Evolutionary conservation across 2,113 vertebrate species (phyloP).

Genomic region (Myrmecobius fasciatus): DNA sequence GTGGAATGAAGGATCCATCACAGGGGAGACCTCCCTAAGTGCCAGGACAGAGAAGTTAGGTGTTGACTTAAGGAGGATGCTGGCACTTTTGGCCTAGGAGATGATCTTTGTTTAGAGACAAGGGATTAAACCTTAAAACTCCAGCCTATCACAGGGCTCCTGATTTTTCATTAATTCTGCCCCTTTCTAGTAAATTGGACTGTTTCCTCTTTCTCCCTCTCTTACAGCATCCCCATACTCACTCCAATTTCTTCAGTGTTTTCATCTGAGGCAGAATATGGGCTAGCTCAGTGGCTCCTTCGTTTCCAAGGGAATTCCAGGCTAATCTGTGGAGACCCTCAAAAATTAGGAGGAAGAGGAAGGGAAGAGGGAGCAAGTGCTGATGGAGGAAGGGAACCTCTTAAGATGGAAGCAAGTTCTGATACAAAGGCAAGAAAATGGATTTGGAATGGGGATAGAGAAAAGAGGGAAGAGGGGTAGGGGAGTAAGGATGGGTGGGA

Average conservation of each 20-base stretch:
- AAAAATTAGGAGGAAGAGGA: background rate
- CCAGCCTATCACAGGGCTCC: background rate
- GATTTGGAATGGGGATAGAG: background rate
- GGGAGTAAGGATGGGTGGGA: no score
- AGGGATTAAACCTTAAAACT: background rate
- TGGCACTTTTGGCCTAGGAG: background rate
- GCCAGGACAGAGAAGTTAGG: background rate
- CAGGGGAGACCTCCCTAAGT: slow-evolving; percentile 1
- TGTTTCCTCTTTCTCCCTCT: background rate
- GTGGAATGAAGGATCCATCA: background rate
- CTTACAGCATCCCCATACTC: slow-evolving; percentile 76
- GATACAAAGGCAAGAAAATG: background rate
- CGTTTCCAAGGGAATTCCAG: slow-evolving; percentile 91
- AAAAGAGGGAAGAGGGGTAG: background rate
- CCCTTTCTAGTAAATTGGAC: background rate
- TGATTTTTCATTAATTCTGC: background rate
- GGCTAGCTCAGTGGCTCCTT: slow-evolving; percentile 84
- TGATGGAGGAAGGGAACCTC: background rate
- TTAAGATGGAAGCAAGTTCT: background rate
- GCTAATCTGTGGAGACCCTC: slow-evolving; percentile 85
- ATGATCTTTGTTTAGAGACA: background rate
- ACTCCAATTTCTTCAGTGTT: slow-evolving; percentile 89
- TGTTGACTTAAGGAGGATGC: background rate
- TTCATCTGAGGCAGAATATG: slow-evolving; percentile 84
- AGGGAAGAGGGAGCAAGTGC: background rate